phyloP scores from a whole-genome alignment of 2,797 vertebrate genomes.

The Columba guinea region DNA sequence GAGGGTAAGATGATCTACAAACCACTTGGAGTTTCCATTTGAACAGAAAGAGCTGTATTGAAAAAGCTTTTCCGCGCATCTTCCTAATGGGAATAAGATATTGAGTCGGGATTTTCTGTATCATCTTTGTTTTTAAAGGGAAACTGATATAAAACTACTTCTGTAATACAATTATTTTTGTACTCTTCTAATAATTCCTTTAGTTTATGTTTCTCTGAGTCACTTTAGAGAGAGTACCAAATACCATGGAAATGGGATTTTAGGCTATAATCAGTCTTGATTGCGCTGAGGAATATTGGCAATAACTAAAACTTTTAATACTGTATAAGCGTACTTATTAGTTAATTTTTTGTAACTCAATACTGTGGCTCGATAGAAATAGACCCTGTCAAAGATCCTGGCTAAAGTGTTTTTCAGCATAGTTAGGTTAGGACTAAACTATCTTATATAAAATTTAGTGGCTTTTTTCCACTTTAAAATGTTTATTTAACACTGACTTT shows the following conservation, averaged over 20 bases:
- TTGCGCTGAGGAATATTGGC: background rate
- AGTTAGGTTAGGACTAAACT: background rate
- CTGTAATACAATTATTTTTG: background rate
- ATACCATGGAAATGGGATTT: background rate
- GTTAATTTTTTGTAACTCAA: background rate
- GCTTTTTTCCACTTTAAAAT: background rate
- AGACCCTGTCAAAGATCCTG: background rate
- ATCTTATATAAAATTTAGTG: background rate
- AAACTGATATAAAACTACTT: background rate
- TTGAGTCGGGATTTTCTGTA: background rate
- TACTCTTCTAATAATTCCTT: background rate
- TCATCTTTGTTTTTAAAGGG: background rate
- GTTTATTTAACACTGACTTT: background rate
- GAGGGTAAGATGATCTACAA: slow-evolving; percentile 78
- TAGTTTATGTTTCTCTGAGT: background rate
- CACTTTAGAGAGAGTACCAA: background rate
- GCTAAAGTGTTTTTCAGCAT: background rate
- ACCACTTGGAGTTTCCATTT: background rate
- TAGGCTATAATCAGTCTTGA: background rate
- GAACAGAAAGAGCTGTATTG: background rate
- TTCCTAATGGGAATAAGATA: background rate
- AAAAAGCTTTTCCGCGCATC: background rate
- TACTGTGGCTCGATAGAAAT: background rate
- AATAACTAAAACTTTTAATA: background rate
- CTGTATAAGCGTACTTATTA: background rate